Evolutionary conservation across 2,888 invertebrate genomes (phyloP).

Genomic region (Lottia gigantea): DNA sequence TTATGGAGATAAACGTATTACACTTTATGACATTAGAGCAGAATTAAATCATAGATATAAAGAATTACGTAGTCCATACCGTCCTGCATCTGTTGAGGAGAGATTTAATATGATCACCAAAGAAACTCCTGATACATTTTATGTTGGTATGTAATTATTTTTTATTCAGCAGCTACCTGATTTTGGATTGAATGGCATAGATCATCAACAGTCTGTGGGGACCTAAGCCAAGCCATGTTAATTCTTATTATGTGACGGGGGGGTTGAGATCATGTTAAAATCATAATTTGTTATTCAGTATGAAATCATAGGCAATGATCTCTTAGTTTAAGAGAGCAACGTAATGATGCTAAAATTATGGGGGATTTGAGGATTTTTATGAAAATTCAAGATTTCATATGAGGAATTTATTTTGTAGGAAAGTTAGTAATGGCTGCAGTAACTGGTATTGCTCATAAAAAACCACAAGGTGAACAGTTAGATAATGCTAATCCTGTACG

Average conservation of each 20-base stretch:
- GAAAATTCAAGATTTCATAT: background rate
- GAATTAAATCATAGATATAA: conserved; percentile 90
- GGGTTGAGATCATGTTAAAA: too few relatives aligned
- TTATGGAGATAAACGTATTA: conserved; percentile 78
- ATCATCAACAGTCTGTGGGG: background rate
- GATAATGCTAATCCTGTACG: conserved; percentile 96
- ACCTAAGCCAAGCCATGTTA: background rate
- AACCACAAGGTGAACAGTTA: conserved; percentile 91
- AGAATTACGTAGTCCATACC: conserved; percentile 84
- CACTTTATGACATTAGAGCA: conserved; percentile 94
- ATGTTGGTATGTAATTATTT: conserved; percentile 77
- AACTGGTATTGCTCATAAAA: conserved; percentile 82
- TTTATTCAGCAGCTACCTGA: too few relatives aligned
- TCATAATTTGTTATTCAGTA: too few relatives aligned
- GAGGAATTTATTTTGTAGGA: conserved; percentile 62
- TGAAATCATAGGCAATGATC: too few relatives aligned
- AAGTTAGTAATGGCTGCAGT: conserved; percentile 75
- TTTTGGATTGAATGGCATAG: background rate
- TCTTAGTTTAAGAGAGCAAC: too few relatives aligned
- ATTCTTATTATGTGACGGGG: too few relatives aligned
- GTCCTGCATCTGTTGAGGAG: conserved; percentile 85
- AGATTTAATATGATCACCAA: conserved; percentile 95
- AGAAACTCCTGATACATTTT: conserved; percentile 94
- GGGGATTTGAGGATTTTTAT: too few relatives aligned
- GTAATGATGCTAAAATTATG: background rate